Base-by-base conservation (phyloP, 2,888 invertebrate genomes). In the Agriopis leucophaearia region DNA sequence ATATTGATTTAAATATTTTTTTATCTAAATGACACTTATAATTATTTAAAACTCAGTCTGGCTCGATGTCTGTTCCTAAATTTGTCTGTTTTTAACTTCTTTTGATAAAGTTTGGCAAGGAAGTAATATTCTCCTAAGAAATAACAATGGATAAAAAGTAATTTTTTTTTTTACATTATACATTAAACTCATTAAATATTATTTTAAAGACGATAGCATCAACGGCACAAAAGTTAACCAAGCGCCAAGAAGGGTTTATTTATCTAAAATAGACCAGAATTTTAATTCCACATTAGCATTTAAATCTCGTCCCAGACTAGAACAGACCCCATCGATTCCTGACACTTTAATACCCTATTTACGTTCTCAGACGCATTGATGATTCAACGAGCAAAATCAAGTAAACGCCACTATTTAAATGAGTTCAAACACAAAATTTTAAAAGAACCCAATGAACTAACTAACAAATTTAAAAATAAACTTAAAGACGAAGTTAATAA, bases 361-460 rank as follows among this genome's bases (percentile, higher is more conserved):
- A 76, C 76, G 78, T 77, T 70, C 63, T 60, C 45, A 69, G 52
- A 73, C 75, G 74, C 79, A 81, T 87, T 86, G 79, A 80, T 78
- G 77, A 86, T 87, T 86, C 87, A 78, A 81, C 76, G 72, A 74
- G 81, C 85, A 85, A 80, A 83, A 81, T 75, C 75, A 69, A 80
- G 79, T 82, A 83, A 88, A 87, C 83, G 81, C 81, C 81, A 82
- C 80, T 74, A 80, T 81, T 81, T 80, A 79, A 78, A 82, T 80
- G 58, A 73, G 69, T 54, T 47, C 51, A 27, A 66, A 9, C 9
- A 10, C 0, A 54, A 66, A 54, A 64, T 64, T 62, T 44, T 16
- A 72, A 71, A 78, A 74, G 59, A 63, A 40, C 66, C n/a, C 54
- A 74, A 69, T 50, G 60, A 7, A 44, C 56, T 40, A 40, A 2